Base-by-base conservation (phyloP, 2,113 vertebrate species). In the Cettia cetti region DNA sequence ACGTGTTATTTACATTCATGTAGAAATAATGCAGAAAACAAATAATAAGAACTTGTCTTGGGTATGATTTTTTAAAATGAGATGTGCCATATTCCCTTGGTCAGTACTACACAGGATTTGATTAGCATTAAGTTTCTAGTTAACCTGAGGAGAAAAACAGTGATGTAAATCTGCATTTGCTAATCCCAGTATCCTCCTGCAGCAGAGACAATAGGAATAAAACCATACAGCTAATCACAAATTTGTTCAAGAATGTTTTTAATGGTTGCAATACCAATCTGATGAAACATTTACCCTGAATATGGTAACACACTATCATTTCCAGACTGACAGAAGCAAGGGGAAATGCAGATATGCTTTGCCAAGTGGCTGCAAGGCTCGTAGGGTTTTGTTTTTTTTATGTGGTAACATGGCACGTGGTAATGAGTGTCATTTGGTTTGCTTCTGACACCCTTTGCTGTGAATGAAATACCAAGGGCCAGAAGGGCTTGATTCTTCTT, bases 241-340 rank as follows among this genome's bases (percentile, higher is more conserved):
- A 92, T 94, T 86, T 86, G 80, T 92, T 71, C 54, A 68, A 50
- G 70, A 68, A 44, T 89, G 72, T 57, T 82, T 92, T 90, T 40
- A 90, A 77, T 74, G 68, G 77, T 23, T 85, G 92, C 70, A 90
- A 63, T 74, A 76, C 37, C 42, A 71, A 92, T 45, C 71, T 93
- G 84, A 85, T 94, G 91, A 90, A 95, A 92, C 52, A 40, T 66
- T 71, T 54, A 11, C 61, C 60, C 53, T 54, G 59, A 44, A 8
- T 40, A 49, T 33, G 64, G 66, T 72, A 87, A 76, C 39, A 65
- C 14, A 12, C 70, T 63, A 52, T 70, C 42, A 81, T 89, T 85
- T 82, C 45, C 35, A 27, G 86, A 71, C 82, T 92, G 88, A 74
- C 94, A 92, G 44, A 12, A 93, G 50, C 75, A 87, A 39, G 53